Conservation (phyloP, 2,797 vertebrate genomes). For the Syngnathus rostellatus region DNA sequence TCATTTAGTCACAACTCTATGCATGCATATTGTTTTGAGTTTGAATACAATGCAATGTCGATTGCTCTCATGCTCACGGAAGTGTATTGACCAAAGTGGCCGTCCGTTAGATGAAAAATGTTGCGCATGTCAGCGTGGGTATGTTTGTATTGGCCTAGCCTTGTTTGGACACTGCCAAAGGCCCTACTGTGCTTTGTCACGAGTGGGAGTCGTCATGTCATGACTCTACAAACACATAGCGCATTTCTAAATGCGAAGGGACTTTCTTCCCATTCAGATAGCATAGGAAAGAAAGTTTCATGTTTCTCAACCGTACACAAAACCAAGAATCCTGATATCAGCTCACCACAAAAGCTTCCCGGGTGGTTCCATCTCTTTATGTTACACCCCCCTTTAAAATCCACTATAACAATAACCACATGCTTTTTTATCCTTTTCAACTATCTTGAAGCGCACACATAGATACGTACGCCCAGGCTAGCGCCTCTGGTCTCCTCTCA, state of each 20-base stretch:
- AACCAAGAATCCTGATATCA: neutral
- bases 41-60: neutral
- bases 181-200: constrained; percentile 58
- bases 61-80: constrained; percentile 16
- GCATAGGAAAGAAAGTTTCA: constrained; percentile 1
- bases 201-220: constrained; percentile 51
- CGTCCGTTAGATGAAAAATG: constrained; percentile 21
- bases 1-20: neutral
- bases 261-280: constrained; percentile 5
- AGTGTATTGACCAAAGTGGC: constrained; percentile 32
- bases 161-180: constrained; percentile 56
- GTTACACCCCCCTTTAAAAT: neutral
- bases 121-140: constrained; percentile 17
- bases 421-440: neutral
- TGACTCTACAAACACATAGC: constrained; percentile 40
- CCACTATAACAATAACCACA: neutral
- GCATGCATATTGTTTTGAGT: neutral
- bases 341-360: neutral
- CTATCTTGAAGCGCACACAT: constrained; percentile 1
- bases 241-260: constrained; percentile 25
- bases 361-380: neutral
- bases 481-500: neutral
- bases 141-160: constrained; percentile 53
- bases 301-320: neutral
- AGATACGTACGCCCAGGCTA: neutral